These are phyloP conservation scores for Silvanus unidentatus DNA, from an alignment of 2,888 invertebrate genomes.

Conservation along the genomic window DNA sequence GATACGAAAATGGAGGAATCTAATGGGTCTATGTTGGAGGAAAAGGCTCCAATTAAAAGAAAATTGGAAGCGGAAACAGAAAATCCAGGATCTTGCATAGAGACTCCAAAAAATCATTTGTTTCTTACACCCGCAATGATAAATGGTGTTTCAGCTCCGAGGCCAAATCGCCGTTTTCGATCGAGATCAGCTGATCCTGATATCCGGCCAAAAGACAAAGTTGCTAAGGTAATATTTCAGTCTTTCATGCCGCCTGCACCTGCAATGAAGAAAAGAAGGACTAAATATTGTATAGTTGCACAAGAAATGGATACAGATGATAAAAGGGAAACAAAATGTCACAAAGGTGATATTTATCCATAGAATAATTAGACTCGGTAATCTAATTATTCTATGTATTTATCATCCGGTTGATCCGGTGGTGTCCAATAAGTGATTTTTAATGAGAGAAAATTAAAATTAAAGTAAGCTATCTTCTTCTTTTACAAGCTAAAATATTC, in stretches of 20 bases:
- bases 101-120: conserved; percentile 3
- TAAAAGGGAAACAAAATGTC: conserved; percentile 85
- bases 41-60: background rate
- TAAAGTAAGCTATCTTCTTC: no score
- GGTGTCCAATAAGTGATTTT: conserved; percentile 95
- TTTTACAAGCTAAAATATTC: conserved; percentile 48
- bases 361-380: no score
- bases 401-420: no score
- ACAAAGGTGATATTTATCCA: conserved; percentile 89
- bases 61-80: conserved; percentile 22
- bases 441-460: conserved; percentile 83
- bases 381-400: no score
- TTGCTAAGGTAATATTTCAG: conserved; percentile 72
- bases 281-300: conserved; percentile 86
- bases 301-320: conserved; percentile 91
- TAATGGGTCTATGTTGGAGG: background rate
- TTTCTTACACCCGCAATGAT: no score
- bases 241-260: conserved; percentile 92
- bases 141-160: conserved; percentile 42
- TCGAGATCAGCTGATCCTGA: conserved; percentile 72
- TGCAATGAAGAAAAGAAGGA: conserved; percentile 68
- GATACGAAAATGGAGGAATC: conserved; percentile 29
- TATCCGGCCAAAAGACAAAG: conserved; percentile 84
- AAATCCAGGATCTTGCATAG: conserved; percentile 12
- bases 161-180: conserved; percentile 55